These are phyloP conservation scores for Nymphalis polychloros DNA, from an alignment of 2,888 invertebrate species.

Conservation along the genomic window DNA sequence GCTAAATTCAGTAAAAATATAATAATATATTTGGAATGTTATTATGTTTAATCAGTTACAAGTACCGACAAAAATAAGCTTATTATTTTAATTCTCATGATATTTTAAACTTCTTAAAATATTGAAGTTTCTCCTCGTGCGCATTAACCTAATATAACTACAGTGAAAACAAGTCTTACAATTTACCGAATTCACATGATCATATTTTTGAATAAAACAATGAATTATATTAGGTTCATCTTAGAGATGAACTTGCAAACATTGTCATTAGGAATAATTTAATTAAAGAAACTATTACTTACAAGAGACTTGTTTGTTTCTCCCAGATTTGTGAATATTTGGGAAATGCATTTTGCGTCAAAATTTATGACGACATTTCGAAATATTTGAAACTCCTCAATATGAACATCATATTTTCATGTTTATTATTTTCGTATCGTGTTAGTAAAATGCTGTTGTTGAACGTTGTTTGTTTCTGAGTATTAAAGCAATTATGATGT, in stretches of 20 bases:
- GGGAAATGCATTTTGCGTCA: conserved; percentile 19
- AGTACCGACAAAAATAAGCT: too few relatives aligned
- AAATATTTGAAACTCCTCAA: not conserved
- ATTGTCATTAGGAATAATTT: not conserved
- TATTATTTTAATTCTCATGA: too few relatives aligned
- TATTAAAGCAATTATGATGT: conserved; percentile 17
- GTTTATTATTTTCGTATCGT: not conserved
- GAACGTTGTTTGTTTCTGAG: conserved; percentile 9
- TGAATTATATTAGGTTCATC: too few relatives aligned
- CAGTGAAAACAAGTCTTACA: too few relatives aligned
- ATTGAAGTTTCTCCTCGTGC: too few relatives aligned
- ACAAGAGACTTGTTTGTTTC: conserved; percentile 10
- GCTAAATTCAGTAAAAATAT: too few relatives aligned
- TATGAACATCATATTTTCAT: not conserved
- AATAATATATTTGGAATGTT: too few relatives aligned
- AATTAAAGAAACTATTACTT: not conserved
- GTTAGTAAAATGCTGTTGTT: not conserved
- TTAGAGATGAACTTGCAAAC: not conserved
- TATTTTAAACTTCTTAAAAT: too few relatives aligned
- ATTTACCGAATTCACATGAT: too few relatives aligned
- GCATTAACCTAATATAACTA: too few relatives aligned
- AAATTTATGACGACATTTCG: not conserved
- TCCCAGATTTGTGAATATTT: conserved; percentile 9
- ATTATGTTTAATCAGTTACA: too few relatives aligned
- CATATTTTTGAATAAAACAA: too few relatives aligned